A percentile compares a stretch with the other conserved stretches of the same genome.
Evolutionary conservation across 2,113 vertebrate species (phyloP).

Genomic region (human): DNA sequence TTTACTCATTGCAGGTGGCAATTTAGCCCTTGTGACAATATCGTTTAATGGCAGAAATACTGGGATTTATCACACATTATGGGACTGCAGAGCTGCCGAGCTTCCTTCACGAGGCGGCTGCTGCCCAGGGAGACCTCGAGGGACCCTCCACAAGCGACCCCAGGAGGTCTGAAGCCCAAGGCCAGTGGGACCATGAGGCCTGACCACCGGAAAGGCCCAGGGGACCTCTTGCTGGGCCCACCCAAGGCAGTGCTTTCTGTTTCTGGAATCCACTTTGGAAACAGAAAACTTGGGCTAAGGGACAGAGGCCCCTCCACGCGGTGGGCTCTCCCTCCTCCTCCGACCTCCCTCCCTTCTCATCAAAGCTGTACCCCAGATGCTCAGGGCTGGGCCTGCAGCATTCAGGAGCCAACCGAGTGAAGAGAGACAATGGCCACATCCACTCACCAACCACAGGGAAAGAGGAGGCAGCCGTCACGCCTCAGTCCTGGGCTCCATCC

Average conservation of each 20-base stretch:
- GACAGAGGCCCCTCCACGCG: not conserved
- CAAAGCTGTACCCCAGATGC: not conserved
- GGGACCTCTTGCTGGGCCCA: too few species aligned
- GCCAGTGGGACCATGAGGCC: accelerated
- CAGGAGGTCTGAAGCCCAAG: accelerated
- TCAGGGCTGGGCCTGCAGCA: slow-evolving; percentile 28
- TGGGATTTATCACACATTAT: slow-evolving; percentile 68
- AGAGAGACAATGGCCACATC: not conserved
- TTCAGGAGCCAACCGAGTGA: not conserved
- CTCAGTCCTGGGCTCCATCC: not conserved
- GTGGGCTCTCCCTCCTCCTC: slow-evolving; percentile 41
- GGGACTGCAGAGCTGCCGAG: not conserved
- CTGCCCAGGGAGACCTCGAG: too few species aligned
- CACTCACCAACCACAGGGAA: not conserved
- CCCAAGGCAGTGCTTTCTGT: not conserved
- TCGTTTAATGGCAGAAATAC: slow-evolving; percentile 73
- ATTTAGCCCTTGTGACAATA: slow-evolving; percentile 72
- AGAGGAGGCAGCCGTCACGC: accelerated
- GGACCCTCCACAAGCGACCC: accelerated
- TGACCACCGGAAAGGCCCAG: too few species aligned
- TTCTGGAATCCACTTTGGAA: not conserved
- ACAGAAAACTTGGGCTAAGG: not conserved
- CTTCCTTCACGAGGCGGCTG: not conserved
- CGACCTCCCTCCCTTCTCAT: not conserved
- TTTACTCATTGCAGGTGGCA: slow-evolving; percentile 88